Conservation (phyloP, 2,797 vertebrate species). For the Buphagus erythrorhynchus region DNA sequence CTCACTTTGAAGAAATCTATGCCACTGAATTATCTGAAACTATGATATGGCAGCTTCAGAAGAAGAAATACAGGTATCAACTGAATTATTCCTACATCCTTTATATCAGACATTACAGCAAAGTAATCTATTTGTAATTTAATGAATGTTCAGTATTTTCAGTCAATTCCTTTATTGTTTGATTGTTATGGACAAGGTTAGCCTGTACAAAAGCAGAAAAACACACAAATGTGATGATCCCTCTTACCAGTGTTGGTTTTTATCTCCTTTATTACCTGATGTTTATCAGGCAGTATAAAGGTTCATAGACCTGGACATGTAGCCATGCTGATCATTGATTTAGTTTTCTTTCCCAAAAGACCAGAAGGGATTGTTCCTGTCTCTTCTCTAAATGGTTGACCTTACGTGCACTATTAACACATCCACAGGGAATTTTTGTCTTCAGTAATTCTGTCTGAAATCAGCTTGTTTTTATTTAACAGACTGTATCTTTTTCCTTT, state of each 20-base stretch:
- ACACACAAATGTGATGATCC: not conserved
- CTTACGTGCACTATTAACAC: not conserved
- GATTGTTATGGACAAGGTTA: not conserved
- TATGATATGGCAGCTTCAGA: conserved; percentile 98
- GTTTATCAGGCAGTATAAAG: not conserved
- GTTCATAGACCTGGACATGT: not conserved
- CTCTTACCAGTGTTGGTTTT: not conserved
- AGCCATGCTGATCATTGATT: not conserved
- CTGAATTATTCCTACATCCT: not conserved
- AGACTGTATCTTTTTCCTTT: not conserved
- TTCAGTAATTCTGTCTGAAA: not conserved
- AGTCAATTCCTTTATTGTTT: not conserved
- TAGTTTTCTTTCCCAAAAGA: not conserved
- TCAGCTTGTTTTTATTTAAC: not conserved
- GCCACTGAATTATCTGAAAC: conserved; percentile 93
- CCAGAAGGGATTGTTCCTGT: not conserved
- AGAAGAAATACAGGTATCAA: conserved; percentile 90
- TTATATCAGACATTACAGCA: not conserved
- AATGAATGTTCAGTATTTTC: not conserved
- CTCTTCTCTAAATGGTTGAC: not conserved
- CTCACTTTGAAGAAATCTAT: conserved; percentile 92
- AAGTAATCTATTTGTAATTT: not conserved
- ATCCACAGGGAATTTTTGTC: not conserved
- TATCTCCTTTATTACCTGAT: not conserved
- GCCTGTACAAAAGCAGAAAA: not conserved